These are phyloP conservation scores for Galaxias olidus DNA, from an alignment of 2,797 vertebrate species.

Conservation along the genomic window DNA sequence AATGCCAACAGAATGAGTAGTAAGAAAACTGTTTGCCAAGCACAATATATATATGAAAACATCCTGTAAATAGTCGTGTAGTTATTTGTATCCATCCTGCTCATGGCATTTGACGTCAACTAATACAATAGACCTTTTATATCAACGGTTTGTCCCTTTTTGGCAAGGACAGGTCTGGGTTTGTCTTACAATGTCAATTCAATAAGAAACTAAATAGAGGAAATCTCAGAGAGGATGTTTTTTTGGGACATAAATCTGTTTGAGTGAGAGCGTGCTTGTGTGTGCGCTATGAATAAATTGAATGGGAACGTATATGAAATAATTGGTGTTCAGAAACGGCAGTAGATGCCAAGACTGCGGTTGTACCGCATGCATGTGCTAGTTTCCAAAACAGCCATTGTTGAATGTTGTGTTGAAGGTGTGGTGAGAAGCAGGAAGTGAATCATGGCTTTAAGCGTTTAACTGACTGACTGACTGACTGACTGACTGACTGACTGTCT, in stretches of 20 bases:
- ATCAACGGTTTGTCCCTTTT: slow-evolving; percentile 16
- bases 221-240: slow-evolving; percentile 20
- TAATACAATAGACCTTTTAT: slow-evolving; percentile 26
- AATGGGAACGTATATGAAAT: background rate
- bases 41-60: slow-evolving; percentile 17
- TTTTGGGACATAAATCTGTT: slow-evolving; percentile 11
- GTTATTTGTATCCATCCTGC: slow-evolving; percentile 23
- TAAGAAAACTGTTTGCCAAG: background rate
- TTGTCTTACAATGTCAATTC: slow-evolving; percentile 17
- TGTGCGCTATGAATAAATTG: background rate
- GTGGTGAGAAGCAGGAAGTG: background rate
- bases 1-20: background rate
- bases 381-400: background rate
- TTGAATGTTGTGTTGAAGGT: slow-evolving; percentile 1
- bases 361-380: background rate
- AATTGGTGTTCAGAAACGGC: background rate
- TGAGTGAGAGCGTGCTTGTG: background rate
- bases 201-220: slow-evolving; percentile 8
- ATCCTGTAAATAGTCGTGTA: slow-evolving; percentile 19
- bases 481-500: background rate
- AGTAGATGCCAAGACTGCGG: background rate
- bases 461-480: background rate
- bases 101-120: slow-evolving; percentile 19
- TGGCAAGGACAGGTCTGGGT: background rate
- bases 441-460: too few relatives aligned